phyloP scores from a whole-genome alignment of 2,888 invertebrate species.

The Macrophya annulata region DNA sequence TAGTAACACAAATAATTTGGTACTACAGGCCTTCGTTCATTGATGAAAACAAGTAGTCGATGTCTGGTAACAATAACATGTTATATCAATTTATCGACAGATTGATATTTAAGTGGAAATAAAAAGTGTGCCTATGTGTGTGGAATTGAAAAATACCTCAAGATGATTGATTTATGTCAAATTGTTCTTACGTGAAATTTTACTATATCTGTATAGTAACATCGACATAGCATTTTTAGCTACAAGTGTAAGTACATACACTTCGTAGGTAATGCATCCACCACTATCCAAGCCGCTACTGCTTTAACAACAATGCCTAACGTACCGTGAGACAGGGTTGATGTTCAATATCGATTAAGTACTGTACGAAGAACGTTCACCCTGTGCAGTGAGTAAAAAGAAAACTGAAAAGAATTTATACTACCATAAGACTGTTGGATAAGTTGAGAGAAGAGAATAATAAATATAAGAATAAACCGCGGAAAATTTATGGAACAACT shows the following conservation, averaged over 20 bases:
- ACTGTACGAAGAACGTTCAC: slow-evolving; percentile 34
- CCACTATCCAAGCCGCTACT: slow-evolving; percentile 1
- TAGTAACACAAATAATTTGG: background rate
- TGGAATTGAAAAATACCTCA: slow-evolving; percentile 25
- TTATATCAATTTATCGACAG: slow-evolving; percentile 2
- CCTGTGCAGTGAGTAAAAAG: background rate
- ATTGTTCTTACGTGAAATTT: background rate
- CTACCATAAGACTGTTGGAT: slow-evolving; percentile 11
- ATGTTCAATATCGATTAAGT: slow-evolving; percentile 49
- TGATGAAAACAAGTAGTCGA: slow-evolving; percentile 7
- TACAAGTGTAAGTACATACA: background rate
- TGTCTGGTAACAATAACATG: background rate
- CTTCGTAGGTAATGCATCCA: background rate
- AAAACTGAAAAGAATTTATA: slow-evolving; percentile 1
- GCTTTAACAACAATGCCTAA: slow-evolving; percentile 24
- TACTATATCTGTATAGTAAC: background rate
- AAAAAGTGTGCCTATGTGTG: background rate
- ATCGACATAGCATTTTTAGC: background rate
- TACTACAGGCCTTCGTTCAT: background rate
- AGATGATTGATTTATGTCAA: background rate
- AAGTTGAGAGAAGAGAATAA: background rate
- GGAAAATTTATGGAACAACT: slow-evolving; percentile 2
- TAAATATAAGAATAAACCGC: background rate
- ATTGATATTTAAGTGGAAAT: background rate
- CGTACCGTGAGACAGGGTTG: slow-evolving; percentile 43